Evolutionary conservation across 2,797 vertebrate species (phyloP), one percentile per base, ranked within the genome.

Genomic region (Sorex maritimensis): DNA sequence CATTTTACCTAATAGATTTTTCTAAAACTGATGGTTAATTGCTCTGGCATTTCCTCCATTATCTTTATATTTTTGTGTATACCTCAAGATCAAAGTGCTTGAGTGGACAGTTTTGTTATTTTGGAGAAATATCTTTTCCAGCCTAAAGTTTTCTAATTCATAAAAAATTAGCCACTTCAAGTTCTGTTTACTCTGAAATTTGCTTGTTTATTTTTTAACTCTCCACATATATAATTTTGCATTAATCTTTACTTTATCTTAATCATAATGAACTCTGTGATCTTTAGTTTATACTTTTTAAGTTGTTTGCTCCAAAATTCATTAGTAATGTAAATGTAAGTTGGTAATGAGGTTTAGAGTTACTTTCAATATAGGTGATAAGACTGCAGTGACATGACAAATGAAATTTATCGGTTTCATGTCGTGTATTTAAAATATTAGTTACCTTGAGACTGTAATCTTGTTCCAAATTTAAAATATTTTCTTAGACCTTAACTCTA

Each of bases 271-370:
- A 99, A 98, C 97, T 81, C 24, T 98, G 88, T 98, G 98, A 98
- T 98, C 98, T 99, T 98, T 68, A 99, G 98, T 97, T 98, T 99
- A 98, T 98, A 98, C 98, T 98, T 98, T 98, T 98, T 98, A 99
- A 99, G 98, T 99, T 99, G 98, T 98, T 98, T 98, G 97, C 97
- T 98, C 97, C 96, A 98, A 98, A 98, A 98, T 97, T 96, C 97
- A 98, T 97, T 98, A 99, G 98, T 99, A 98, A 98, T 98, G 98
- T 52, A 52, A 52, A 98, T 98, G 98, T 52, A 52, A 52, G 49
- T 9, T 52, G 49, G 11, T 11, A 52, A 14, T 99, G 98, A 99
- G 98, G 98, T 98, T 98, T 97, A 98, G 97, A 98, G 97, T 98
- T 99, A 98, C 98, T 98, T 98, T 98, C 98, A 98, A 98, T 98